Percentiles rank a stretch among this genome's conserved stretches.
Conservation (phyloP, 2,113 vertebrate genomes). For the Tupaia tana region DNA sequence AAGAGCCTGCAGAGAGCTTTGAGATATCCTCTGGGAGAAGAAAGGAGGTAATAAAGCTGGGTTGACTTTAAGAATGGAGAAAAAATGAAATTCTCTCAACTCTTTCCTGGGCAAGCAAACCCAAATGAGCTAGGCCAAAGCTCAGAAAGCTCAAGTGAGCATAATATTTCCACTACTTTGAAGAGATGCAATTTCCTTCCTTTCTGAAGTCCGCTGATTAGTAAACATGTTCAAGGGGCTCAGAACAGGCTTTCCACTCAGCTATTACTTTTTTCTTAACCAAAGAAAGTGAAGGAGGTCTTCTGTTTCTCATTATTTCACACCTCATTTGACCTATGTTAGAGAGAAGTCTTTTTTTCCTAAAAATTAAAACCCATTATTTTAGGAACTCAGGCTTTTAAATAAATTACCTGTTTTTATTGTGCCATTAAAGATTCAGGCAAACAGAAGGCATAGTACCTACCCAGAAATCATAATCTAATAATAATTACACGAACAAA, state of each 20-base stretch:
- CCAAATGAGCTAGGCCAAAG: neutral
- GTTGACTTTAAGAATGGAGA: constrained; percentile 31
- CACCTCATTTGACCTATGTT: constrained; percentile 52
- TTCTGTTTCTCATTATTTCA: constrained; percentile 21
- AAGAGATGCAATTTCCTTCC: constrained; percentile 28
- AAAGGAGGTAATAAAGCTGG: neutral
- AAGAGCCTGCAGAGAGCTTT: constrained; percentile 33
- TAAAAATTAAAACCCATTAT: constrained; percentile 61
- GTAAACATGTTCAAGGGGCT: neutral
- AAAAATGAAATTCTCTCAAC: constrained; percentile 34
- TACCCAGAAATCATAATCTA: constrained; percentile 61
- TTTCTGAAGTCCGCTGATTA: neutral
- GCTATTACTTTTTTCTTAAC: neutral
- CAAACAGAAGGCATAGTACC: constrained; percentile 34
- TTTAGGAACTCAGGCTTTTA: constrained; percentile 61
- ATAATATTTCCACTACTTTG: neutral
- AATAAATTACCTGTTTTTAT: constrained; percentile 57
- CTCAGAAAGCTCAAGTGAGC: constrained; percentile 49
- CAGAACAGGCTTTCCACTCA: neutral
- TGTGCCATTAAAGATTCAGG: constrained; percentile 37
- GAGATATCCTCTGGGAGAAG: constrained; percentile 16
- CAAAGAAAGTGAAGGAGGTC: neutral
- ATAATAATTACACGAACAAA: constrained; percentile 64
- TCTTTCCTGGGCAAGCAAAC: constrained; percentile 20
- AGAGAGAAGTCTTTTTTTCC: neutral